Evolutionary conservation across 2,888 invertebrate genomes (phyloP), one percentile per base, ranked within the genome.

Genomic region (Netelia melanura): DNA sequence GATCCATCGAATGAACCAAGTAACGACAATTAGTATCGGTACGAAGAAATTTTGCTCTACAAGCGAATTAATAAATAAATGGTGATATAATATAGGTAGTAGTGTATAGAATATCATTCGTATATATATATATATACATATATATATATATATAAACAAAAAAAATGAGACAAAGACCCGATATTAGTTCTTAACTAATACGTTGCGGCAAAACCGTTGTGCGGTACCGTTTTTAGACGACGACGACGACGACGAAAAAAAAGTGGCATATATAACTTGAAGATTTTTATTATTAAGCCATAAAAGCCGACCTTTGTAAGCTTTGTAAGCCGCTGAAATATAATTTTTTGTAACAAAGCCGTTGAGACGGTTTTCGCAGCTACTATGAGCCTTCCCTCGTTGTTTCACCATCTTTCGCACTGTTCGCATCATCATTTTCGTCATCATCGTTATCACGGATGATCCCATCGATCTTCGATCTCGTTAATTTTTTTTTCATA

Each of bases 341-440:
- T 87, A 89, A 89, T 88, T 90, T 90, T 89, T 89, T 86, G 80
- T 88, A 89, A 87, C 88, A 89, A 89, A 89, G 54, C 78, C 80
- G 21, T 83, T 65, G 76, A 77, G 83, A 67, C 44, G 5, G 21
- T 48, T 81, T 56, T 38, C 6, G 0, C 0, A 0, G 17, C 0
- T 17, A 21, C 11, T n/a, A 25, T 71, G 8, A 67, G 43, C 44
- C 61, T 68, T 81, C 70, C 52, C 78, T 65, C 58, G 77, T 58
- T 68, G 77, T 58, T 68, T 76, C 58, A 44, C 48, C 70, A 25
- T 76, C 48, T 62, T 64, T 68, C 14, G 52, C 58, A 17, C 44
- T 48, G 38, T 38, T 38, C 21, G 21, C 21, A 25, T 64, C 62
- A 1, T 72, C 71, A 14, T 74, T 68, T 9, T 74, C 79, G 8